Percentiles rank a stretch among this genome's conserved stretches.
These are phyloP conservation scores for Pyrocephalus nanus DNA, from an alignment of 2,797 vertebrate species.

Conservation along the genomic window DNA sequence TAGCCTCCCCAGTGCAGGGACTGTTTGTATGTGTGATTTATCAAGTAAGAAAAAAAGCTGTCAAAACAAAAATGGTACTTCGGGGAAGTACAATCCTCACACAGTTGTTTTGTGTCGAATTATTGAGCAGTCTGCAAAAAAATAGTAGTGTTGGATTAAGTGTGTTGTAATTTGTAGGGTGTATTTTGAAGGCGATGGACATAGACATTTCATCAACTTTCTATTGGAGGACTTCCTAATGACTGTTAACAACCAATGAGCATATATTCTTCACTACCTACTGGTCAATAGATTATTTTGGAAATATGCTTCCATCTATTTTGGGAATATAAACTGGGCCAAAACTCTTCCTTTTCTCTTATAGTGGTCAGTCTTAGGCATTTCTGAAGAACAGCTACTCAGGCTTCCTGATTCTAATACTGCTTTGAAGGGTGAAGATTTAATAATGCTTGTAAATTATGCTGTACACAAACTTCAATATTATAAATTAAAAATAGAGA, in stretches of 20 bases:
- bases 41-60: neutral
- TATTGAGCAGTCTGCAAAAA: neutral
- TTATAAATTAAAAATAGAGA: neutral
- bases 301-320: neutral
- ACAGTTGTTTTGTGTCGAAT: neutral
- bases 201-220: neutral
- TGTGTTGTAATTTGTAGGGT: neutral
- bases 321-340: neutral
- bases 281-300: conserved; percentile 18
- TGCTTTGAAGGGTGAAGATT: neutral
- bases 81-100: neutral
- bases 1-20: neutral
- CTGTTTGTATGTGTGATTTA: neutral
- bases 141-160: neutral
- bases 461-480: neutral
- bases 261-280: neutral
- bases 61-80: neutral
- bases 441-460: neutral
- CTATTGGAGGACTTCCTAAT: neutral
- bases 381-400: neutral
- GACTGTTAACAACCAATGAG: neutral
- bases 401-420: neutral
- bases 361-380: neutral
- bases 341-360: neutral
- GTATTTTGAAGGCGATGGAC: neutral